Percentiles rank a stretch among this genome's conserved stretches.
Evolutionary conservation across 2,113 vertebrate genomes (phyloP).

Genomic region (Macrotis lagotis): DNA sequence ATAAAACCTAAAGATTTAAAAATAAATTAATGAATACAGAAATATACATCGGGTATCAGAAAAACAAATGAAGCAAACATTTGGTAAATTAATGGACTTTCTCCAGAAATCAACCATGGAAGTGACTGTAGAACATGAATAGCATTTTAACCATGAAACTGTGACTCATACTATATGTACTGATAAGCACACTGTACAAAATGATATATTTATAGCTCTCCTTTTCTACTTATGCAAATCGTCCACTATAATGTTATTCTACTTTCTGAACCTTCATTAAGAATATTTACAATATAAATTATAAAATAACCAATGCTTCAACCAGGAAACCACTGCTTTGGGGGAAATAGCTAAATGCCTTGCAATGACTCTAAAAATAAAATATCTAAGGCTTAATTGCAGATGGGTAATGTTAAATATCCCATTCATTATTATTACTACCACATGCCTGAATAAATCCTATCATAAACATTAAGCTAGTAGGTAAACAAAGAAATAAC

Average conservation of each 20-base stretch:
- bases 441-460: conserved; percentile 75
- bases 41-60: not conserved
- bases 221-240: conserved; percentile 63
- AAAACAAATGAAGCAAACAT: not conserved
- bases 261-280: conserved; percentile 68
- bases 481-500: conserved; percentile 78
- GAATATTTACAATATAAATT: conserved; percentile 71
- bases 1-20: not conserved
- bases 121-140: not conserved
- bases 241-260: conserved; percentile 54
- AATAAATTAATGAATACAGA: not conserved
- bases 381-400: conserved; percentile 80
- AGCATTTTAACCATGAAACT: not conserved
- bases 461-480: conserved; percentile 72
- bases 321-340: conserved; percentile 55
- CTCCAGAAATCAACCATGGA: conserved; percentile 12
- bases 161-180: not conserved
- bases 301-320: conserved; percentile 72
- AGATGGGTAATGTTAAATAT: conserved; percentile 76
- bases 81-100: not conserved
- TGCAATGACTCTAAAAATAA: conserved; percentile 77
- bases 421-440: conserved; percentile 73
- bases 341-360: conserved; percentile 66
- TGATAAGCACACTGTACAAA: conserved; percentile 61
- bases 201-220: conserved; percentile 48